These are phyloP conservation scores for Pegoplata infirma DNA, from an alignment of 2,888 invertebrate genomes.

Conservation along the genomic window DNA sequence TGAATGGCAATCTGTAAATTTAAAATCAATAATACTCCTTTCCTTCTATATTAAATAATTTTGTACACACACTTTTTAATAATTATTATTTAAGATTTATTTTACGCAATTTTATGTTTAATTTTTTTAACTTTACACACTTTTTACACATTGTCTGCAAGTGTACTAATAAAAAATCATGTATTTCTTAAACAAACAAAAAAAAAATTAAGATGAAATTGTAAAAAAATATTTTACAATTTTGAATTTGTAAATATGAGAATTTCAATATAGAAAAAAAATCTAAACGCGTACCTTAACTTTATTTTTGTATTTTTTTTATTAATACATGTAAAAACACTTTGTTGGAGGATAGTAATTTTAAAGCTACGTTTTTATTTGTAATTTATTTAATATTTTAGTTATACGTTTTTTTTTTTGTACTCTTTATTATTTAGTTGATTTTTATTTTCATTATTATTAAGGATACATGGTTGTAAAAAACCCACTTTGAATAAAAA, in stretches of 20 bases:
- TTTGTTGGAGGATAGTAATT: slow-evolving; percentile 41
- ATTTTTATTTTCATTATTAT: slow-evolving; percentile 6
- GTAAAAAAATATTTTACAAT: slow-evolving; percentile 59
- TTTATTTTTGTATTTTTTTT: slow-evolving; percentile 29
- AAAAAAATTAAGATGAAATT: slow-evolving; percentile 45
- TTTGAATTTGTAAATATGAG: slow-evolving; percentile 59
- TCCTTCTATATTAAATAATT: background rate
- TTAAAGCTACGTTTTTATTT: slow-evolving; percentile 59
- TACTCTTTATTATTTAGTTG: slow-evolving; percentile 1
- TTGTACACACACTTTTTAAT: slow-evolving; percentile 2
- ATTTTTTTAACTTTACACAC: slow-evolving; percentile 66
- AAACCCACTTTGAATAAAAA: background rate
- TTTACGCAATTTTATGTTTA: slow-evolving; percentile 63
- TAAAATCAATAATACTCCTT: background rate
- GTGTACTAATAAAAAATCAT: slow-evolving; percentile 76
- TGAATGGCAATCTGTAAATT: background rate
- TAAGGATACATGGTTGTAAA: background rate
- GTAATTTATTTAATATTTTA: slow-evolving; percentile 46
- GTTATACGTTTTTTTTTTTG: background rate
- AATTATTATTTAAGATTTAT: slow-evolving; percentile 68
- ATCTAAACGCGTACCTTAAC: slow-evolving; percentile 48
- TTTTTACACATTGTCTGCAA: slow-evolving; percentile 79
- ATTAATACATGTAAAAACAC: slow-evolving; percentile 33
- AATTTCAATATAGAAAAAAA: slow-evolving; percentile 19
- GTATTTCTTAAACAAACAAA: slow-evolving; percentile 48